Evolutionary conservation across 2,113 vertebrate species (phyloP), one percentile per base, ranked within the genome.

Genomic region (Saccopteryx bilineata): DNA sequence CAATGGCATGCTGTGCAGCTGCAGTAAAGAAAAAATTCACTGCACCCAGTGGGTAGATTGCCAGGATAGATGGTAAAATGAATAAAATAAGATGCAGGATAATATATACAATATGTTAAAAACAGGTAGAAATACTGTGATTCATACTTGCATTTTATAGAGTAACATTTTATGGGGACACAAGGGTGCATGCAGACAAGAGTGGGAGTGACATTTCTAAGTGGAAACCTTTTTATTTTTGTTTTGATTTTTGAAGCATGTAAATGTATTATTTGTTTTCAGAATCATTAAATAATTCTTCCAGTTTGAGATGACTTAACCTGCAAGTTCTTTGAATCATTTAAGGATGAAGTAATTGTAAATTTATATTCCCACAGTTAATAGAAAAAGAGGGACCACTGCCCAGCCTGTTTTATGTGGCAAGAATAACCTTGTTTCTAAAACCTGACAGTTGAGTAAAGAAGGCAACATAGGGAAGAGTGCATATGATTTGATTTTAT

Each of bases 261-360:
- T 78, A 61, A 69, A n/a, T 72, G 0, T 60, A 26, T 96, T 80
- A 63, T 15, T 9, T 68, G 68, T 61, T 91, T 78, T 65, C 46
- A 54, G 39, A 81, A 50, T 63, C 58, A 82, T 56, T 84, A 19
- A 90, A 69, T 69, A 31, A 78, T 31, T 58, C 24, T 72, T 87
- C 24, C 50, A 72, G 31, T 28, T 96, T 72, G 61, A 65, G 24
- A 63, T 91, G 11, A 39, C 23, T 83, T 83, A 56, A 87, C 48
- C 39, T 80, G 23, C n/a, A 90, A 48, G 63, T 75, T 95, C n/a
- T 81, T 17, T 56, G n/a, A 56, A n/a, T 90, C 54, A 71, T 65
- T 46, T 72, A 86, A 91, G 31, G 52, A 79, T 79, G 72, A 91
- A 91, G 56, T 78, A 63, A 33, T 17, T 89, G 48, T 89, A 74